Evolutionary conservation across 2,797 vertebrate species (phyloP).

Genomic region (Pteropus rufus): DNA sequence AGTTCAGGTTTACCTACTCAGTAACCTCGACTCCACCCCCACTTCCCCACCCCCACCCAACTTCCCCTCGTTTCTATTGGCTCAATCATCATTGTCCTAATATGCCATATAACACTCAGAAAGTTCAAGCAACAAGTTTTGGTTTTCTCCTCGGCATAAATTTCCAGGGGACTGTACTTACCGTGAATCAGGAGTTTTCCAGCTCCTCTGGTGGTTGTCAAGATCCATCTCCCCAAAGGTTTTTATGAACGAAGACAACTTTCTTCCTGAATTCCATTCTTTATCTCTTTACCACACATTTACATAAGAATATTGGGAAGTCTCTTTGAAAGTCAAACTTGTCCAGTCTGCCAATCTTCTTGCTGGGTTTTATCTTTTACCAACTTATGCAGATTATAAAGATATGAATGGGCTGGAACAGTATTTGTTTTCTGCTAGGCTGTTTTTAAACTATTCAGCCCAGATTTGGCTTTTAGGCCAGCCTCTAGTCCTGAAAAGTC

Average conservation of each 20-base stretch:
- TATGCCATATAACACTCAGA: not conserved
- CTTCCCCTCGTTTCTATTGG: not conserved
- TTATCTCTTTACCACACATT: not conserved
- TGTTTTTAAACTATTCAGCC: not conserved
- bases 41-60: too few species aligned
- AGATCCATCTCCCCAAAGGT: not conserved
- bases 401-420: not conserved
- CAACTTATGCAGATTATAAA: not conserved
- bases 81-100: not conserved
- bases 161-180: not conserved
- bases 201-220: not conserved
- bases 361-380: not conserved
- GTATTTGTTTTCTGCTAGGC: not conserved
- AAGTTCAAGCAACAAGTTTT: not conserved
- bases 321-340: not conserved
- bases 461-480: not conserved
- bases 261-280: constrained; percentile 29
- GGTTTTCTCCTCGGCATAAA: not conserved
- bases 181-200: not conserved
- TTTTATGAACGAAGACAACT: not conserved
- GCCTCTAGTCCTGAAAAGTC: not conserved
- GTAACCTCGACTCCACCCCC: not conserved
- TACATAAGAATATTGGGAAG: not conserved
- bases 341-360: not conserved
- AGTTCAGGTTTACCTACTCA: not conserved